These are phyloP conservation scores for Phenacoccus solenopsis DNA, from an alignment of 1,140 invertebrate species.

Conservation along the genomic window DNA sequence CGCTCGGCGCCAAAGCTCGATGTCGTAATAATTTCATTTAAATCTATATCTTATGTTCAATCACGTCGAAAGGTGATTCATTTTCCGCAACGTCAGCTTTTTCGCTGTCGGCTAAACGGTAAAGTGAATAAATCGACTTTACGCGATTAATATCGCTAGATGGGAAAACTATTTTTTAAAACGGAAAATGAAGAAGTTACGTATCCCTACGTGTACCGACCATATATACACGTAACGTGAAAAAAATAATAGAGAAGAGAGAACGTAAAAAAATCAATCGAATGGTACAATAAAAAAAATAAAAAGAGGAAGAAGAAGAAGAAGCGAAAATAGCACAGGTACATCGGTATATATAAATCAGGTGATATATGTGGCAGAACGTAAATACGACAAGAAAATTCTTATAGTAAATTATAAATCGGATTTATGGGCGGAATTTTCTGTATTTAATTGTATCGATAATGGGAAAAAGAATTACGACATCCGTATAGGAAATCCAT, in stretches of 20 bases:
- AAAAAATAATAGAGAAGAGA: not conserved
- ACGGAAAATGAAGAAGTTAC: too few relatives aligned
- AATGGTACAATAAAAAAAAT: not conserved
- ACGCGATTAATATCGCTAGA: too few relatives aligned
- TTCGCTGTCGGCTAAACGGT: too few relatives aligned
- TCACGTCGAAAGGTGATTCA: too few relatives aligned
- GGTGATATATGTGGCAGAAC: conserved; percentile 9
- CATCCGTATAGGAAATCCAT: conserved; percentile 13
- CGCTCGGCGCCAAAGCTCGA: too few relatives aligned
- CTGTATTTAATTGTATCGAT: conserved; percentile 18
- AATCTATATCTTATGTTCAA: too few relatives aligned
- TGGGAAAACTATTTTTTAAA: too few relatives aligned
- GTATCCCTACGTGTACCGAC: too few relatives aligned
- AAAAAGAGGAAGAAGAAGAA: not conserved
- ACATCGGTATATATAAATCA: conserved; percentile 13
- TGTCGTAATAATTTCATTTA: too few relatives aligned
- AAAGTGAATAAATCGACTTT: too few relatives aligned
- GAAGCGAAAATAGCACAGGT: conserved; percentile 4
- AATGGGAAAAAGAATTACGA: conserved; percentile 15
- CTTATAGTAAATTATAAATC: conserved; percentile 17
- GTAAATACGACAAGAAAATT: conserved; percentile 15
- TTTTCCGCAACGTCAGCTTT: too few relatives aligned
- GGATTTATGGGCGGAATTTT: conserved; percentile 15
- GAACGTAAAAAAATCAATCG: not conserved
- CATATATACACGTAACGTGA: too few relatives aligned